Conservation (phyloP, 1,140 invertebrate species). For the Heliconius hermathena region DNA sequence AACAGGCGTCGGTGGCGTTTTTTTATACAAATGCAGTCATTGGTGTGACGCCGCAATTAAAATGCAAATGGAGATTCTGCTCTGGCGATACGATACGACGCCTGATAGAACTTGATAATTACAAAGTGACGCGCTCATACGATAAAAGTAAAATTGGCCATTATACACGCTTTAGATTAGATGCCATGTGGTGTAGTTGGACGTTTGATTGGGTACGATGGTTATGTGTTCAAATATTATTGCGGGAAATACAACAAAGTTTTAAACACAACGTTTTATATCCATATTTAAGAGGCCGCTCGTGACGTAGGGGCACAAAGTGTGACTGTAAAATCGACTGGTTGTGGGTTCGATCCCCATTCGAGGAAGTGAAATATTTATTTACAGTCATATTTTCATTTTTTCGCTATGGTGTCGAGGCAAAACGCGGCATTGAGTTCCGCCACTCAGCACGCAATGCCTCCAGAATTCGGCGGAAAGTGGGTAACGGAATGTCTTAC, state of each 20-base stretch:
- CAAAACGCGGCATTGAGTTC: too few species aligned
- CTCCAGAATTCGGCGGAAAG: too few species aligned
- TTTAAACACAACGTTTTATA: too few species aligned
- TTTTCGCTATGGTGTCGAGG: too few species aligned
- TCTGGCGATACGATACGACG: conserved; percentile 13
- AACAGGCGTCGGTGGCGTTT: conserved; percentile 15
- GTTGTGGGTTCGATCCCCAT: too few species aligned
- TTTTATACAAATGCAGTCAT: conserved; percentile 28
- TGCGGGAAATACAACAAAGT: background rate
- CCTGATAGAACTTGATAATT: conserved; percentile 25
- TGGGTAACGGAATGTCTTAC: too few species aligned
- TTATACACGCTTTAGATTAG: background rate
- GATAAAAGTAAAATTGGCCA: background rate
- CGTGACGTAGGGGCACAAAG: too few species aligned
- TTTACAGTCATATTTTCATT: too few species aligned
- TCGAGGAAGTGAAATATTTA: too few species aligned
- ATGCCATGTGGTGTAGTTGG: background rate
- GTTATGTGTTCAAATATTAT: background rate
- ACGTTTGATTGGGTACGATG: background rate
- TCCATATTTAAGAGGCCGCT: too few species aligned
- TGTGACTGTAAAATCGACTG: too few species aligned
- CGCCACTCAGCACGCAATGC: too few species aligned
- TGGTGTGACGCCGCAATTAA: conserved; percentile 33
- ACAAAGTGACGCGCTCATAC: background rate
- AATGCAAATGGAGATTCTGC: conserved; percentile 30